phyloP scores from a whole-genome alignment of 2,113 vertebrate genomes.

The Austrofundulus limnaeus region DNA sequence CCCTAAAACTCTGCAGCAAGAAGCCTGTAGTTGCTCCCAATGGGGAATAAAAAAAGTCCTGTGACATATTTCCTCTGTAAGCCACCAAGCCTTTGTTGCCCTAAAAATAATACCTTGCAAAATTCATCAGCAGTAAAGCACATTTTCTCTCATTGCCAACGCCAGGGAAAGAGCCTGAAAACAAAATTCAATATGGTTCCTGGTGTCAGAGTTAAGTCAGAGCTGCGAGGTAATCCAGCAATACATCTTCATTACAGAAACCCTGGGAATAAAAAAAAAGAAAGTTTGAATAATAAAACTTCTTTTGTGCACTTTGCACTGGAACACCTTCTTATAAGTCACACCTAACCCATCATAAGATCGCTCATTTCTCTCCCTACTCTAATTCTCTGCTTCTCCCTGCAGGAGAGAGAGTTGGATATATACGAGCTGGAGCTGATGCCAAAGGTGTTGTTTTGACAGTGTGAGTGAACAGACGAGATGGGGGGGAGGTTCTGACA shows the following conservation, averaged over 20 bases:
- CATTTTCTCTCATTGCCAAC: constrained; percentile 24
- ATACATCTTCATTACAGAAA: constrained; percentile 65
- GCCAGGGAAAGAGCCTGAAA: constrained; percentile 27
- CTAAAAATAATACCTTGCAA: constrained; percentile 41
- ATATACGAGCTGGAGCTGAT: constrained; percentile 47
- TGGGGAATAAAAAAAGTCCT: constrained; percentile 17
- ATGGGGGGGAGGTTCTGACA: constrained; percentile 44
- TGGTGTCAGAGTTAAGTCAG: constrained; percentile 38
- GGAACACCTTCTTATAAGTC: constrained; percentile 56
- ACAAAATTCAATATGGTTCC: constrained; percentile 53
- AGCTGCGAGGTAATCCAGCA: constrained; percentile 28
- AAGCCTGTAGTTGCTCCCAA: constrained; percentile 21
- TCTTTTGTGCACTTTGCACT: constrained; percentile 44
- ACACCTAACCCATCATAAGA: constrained; percentile 41
- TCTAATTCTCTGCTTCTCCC: constrained; percentile 45
- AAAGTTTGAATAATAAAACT: constrained; percentile 49
- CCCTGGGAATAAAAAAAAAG: neutral
- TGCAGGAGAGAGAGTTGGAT: constrained; percentile 32
- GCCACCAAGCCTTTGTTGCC: constrained; percentile 25
- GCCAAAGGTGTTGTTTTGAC: constrained; percentile 73
- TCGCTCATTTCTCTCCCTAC: constrained; percentile 38
- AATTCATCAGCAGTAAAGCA: constrained; percentile 21
- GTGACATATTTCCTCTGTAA: constrained; percentile 33
- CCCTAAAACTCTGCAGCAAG: neutral
- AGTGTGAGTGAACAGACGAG: constrained; percentile 35